Evolutionary conservation across 2,888 invertebrate genomes (phyloP).

Genomic region (Dicranocentrus wangi): DNA sequence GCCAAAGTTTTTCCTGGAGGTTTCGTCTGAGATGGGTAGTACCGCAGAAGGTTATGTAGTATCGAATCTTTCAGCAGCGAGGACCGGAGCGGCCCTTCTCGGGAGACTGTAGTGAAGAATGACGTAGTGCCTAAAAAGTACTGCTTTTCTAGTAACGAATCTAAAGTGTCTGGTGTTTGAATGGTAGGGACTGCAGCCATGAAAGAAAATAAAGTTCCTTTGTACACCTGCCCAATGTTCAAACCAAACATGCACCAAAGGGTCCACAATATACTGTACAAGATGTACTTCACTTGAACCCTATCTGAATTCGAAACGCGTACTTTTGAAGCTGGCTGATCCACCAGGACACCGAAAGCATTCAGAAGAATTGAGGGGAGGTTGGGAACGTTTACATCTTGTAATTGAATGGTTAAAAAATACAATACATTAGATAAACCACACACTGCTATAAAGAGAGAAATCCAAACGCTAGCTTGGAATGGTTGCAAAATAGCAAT

Average conservation of each 20-base stretch:
- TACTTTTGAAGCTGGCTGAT: neutral
- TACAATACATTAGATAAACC: neutral
- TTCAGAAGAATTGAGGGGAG: neutral
- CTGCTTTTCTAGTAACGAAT: neutral
- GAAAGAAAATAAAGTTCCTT: constrained; percentile 5
- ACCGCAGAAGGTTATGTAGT: neutral
- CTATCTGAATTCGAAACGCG: neutral
- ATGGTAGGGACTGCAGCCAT: neutral
- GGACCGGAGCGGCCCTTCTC: neutral
- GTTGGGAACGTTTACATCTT: neutral
- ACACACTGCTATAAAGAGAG: neutral
- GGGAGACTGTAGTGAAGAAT: neutral
- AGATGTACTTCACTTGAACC: neutral
- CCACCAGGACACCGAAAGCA: neutral
- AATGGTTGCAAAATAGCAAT: neutral
- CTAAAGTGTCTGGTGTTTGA: neutral
- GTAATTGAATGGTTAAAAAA: neutral
- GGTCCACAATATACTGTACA: neutral
- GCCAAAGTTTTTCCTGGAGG: neutral
- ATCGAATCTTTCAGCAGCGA: constrained; percentile 2
- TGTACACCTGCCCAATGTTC: neutral
- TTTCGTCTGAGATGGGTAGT: neutral
- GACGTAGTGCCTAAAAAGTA: neutral
- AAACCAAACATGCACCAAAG: neutral
- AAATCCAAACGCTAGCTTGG: neutral